Evolutionary conservation across 2,113 vertebrate species (phyloP).

Genomic region (Plotosus lineatus): DNA sequence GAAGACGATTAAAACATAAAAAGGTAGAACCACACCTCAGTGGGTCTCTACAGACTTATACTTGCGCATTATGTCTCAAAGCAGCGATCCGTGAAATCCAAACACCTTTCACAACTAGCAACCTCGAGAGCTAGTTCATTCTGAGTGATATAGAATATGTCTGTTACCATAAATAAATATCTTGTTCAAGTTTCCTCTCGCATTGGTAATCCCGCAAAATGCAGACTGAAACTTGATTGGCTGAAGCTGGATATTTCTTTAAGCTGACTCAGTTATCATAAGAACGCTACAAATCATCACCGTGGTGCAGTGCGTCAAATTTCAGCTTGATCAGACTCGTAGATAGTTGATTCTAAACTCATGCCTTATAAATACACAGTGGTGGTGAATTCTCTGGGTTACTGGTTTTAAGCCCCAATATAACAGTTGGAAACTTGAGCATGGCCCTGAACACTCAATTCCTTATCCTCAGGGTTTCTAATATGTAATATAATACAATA

Average conservation of each 20-base stretch:
- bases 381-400: no score
- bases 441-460: no score
- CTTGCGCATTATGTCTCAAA: not conserved
- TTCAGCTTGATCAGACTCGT: not conserved
- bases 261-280: not conserved
- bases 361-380: not conserved
- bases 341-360: not conserved
- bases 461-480: no score
- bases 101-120: not conserved
- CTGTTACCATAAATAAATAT: not conserved
- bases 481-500: no score
- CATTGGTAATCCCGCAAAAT: not conserved
- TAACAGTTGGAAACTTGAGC: no score
- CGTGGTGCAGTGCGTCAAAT: not conserved
- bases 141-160: conserved; percentile 1
- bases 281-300: not conserved
- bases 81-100: not conserved
- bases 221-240: not conserved
- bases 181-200: not conserved
- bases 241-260: not conserved
- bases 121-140: not conserved
- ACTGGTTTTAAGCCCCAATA: no score
- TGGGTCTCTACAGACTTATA: no score
- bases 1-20: no score
- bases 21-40: no score